phyloP scores from a whole-genome alignment of 2,797 vertebrate genomes.

The Cottoperca gobio region DNA sequence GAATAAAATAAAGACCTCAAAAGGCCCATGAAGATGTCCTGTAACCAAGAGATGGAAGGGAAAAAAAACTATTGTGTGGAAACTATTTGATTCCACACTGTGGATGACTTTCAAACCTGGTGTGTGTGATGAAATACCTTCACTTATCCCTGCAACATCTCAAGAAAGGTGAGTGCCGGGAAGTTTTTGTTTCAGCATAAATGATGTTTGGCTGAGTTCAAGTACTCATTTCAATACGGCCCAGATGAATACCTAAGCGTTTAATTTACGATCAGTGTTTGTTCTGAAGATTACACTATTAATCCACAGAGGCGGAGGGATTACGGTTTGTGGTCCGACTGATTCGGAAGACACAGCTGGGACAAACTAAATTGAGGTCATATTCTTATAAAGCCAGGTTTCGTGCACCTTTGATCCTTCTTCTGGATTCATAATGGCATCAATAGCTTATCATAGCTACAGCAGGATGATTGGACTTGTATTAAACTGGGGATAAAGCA shows the following conservation, averaged over 20 bases:
- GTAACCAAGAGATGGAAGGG: conserved; percentile 9
- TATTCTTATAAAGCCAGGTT: conserved; percentile 55
- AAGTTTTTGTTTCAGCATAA: conserved; percentile 54
- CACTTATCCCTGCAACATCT: conserved; percentile 55
- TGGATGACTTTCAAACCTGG: conserved; percentile 53
- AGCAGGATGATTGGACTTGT: conserved; percentile 28
- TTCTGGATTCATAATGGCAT: conserved; percentile 40
- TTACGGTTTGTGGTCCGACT: conserved; percentile 59
- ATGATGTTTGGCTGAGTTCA: conserved; percentile 53
- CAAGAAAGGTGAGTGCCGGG: conserved; percentile 49
- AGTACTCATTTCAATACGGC: conserved; percentile 41
- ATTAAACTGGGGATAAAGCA: conserved; percentile 28
- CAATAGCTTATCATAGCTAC: conserved; percentile 12
- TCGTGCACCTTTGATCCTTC: conserved; percentile 50
- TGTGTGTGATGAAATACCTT: conserved; percentile 66
- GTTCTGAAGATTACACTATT: conserved; percentile 74
- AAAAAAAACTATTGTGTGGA: not conserved
- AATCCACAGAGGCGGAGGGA: conserved; percentile 71
- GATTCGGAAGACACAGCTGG: conserved; percentile 59
- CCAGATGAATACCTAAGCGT: conserved; percentile 66
- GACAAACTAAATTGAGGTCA: conserved; percentile 70
- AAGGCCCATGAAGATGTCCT: conserved; percentile 27
- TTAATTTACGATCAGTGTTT: conserved; percentile 71
- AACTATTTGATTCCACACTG: conserved; percentile 55
- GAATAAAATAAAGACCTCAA: conserved; percentile 18